Evolutionary conservation across 2,113 vertebrate genomes (phyloP).

Genomic region (Sialia sialis): DNA sequence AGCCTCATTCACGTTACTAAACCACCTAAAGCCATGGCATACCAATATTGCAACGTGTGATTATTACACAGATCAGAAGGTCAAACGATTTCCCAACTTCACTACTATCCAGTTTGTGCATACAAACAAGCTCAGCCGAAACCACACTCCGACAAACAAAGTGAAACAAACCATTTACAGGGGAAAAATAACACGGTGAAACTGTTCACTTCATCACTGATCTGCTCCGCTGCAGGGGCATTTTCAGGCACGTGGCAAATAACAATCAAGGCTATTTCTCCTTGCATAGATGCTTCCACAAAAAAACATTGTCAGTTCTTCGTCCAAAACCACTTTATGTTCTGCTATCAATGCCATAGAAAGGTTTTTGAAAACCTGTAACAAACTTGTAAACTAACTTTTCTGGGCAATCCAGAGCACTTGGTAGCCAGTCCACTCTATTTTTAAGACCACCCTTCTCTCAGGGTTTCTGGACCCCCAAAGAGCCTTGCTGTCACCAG

Average conservation of each 20-base stretch:
- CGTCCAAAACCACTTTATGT: background rate
- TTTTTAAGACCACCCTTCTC: background rate
- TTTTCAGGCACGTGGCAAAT: background rate
- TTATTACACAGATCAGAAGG: background rate
- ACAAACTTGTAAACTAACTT: background rate
- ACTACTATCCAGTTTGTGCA: background rate
- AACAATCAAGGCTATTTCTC: background rate
- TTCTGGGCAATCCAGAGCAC: accelerated
- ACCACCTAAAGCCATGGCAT: background rate
- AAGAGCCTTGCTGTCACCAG: background rate
- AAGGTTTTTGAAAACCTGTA: background rate
- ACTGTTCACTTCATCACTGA: background rate
- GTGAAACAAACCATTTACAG: background rate
- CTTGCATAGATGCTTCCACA: background rate
- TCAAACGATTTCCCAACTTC: background rate
- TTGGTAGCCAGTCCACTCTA: accelerated
- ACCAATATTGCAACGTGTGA: background rate
- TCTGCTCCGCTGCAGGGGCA: too few species aligned
- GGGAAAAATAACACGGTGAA: background rate
- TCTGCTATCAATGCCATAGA: background rate
- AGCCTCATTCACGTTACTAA: background rate
- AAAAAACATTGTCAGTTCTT: background rate
- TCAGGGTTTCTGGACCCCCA: accelerated
- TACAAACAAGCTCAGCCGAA: background rate
- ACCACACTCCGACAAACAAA: background rate